Evolutionary conservation across 1,140 invertebrate species (phyloP), one percentile per base, ranked within the genome.

Genomic region (Apis dorsata): DNA sequence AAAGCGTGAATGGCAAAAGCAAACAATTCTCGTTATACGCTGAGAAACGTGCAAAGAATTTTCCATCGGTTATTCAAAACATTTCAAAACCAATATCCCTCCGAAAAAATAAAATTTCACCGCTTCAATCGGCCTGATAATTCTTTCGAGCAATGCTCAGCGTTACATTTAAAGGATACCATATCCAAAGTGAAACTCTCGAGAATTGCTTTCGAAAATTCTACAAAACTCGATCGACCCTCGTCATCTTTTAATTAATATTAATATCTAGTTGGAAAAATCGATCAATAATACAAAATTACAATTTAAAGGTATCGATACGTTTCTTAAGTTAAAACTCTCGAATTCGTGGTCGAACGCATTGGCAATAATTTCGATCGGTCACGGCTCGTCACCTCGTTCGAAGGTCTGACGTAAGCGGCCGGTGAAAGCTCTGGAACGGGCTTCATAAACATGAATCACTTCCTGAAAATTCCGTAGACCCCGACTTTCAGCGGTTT

Each of bases 381-480:
- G 82, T 73, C 79, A 86, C 75, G 73, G 77, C 62, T 80, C 77
- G 82, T 84, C 78, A 28, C 65, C 62, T 82, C 77, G 57, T 73
- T 84, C 60, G 60, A 69, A 44, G 49, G 24, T 88, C 4, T 44
- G 86, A 88, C 84, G 84, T 73, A 87, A 88, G 68, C 1, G 13
- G 15, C 62, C 8, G 65, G 84, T 88, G 87, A 88, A 88, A 88
- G 86, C 84, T 81, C 80, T 76, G 51, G 17, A 21, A 44, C 65
- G 44, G 59, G 55, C 53, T 71, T 72, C 59, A 34, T 51, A 34
- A n/a, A 34, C 59, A 51, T 82, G 84, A 87, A 83, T 87, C 86
- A 86, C 71, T 86, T 85, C 86, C 82, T 86, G 81, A 88, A 88
- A 84, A 90, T 89, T 72, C 81, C 63, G 74, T 62, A 60, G 44